Evolutionary conservation across 2,797 vertebrate genomes (phyloP).

Genomic region (Sebastes diploproa): DNA sequence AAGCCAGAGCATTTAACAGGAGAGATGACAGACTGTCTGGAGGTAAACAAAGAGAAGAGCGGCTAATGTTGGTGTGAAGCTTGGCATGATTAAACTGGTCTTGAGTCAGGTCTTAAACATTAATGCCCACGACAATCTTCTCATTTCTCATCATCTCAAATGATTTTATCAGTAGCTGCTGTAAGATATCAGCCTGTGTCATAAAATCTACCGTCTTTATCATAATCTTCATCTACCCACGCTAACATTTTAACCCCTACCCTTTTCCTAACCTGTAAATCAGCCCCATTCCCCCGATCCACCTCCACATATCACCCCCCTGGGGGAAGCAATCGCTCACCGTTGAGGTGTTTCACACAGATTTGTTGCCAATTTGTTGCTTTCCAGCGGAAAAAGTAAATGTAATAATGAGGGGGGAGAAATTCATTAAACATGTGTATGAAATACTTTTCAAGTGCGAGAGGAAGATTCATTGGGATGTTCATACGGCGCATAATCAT

Average conservation of each 20-base stretch:
- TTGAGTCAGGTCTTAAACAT: not conserved
- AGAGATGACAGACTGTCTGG: not conserved
- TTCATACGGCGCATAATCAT: slow-evolving; percentile 81
- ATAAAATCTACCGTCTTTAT: slow-evolving; percentile 20
- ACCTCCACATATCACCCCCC: slow-evolving; percentile 34
- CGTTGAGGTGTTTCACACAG: slow-evolving; percentile 54
- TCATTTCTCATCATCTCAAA: not conserved
- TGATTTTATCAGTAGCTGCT: slow-evolving; percentile 23
- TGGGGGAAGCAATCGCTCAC: slow-evolving; percentile 36
- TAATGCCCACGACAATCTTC: not conserved
- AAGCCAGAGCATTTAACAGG: not conserved
- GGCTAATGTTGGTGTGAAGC: not conserved
- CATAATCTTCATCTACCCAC: slow-evolving; percentile 20
- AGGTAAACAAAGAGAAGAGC: not conserved
- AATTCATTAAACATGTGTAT: slow-evolving; percentile 76
- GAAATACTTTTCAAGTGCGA: slow-evolving; percentile 74
- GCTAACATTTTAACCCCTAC: slow-evolving; percentile 24
- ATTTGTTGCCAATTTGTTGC: slow-evolving; percentile 77
- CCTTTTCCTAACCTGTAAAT: slow-evolving; percentile 30
- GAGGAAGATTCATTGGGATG: slow-evolving; percentile 74
- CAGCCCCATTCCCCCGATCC: slow-evolving; percentile 8
- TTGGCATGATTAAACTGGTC: not conserved
- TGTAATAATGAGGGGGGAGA: slow-evolving; percentile 72
- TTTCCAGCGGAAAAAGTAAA: slow-evolving; percentile 71
- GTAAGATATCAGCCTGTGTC: not conserved